phyloP scores from a whole-genome alignment of 2,797 vertebrate species.

The Phoeniculus purpureus region DNA sequence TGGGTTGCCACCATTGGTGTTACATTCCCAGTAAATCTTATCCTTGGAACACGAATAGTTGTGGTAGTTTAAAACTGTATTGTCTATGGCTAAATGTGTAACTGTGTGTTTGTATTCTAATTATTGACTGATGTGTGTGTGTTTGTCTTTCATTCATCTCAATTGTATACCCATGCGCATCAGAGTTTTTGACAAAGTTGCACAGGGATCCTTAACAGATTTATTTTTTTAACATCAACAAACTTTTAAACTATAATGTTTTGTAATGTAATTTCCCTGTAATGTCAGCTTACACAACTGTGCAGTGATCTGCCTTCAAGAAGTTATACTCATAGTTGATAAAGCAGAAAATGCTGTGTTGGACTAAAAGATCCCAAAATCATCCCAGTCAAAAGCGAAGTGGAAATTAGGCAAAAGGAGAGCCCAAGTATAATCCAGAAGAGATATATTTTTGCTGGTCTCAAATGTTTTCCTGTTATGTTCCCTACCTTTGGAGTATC shows the following conservation, averaged over 20 bases:
- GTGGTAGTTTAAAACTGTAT: neutral
- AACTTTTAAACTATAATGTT: neutral
- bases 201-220: neutral
- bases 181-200: neutral
- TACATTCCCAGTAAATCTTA: neutral
- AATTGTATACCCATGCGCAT: fast-evolving
- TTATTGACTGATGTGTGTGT: neutral
- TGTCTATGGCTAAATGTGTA: neutral
- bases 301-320: neutral
- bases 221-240: neutral
- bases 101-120: neutral
- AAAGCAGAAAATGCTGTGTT: neutral
- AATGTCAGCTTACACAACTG: neutral
- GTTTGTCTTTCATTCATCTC: neutral
- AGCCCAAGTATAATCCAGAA: neutral
- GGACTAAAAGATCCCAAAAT: neutral
- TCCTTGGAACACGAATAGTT: neutral
- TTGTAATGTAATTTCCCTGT: neutral
- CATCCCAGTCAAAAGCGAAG: neutral
- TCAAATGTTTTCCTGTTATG: neutral
- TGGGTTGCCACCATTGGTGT: neutral
- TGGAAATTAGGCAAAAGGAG: neutral
- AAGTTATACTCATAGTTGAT: neutral
- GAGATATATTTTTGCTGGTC: neutral
- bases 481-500: slow-evolving; percentile 1